Conservation (phyloP, 2,797 vertebrate species). For the Enteromius afrohamiltoni region DNA sequence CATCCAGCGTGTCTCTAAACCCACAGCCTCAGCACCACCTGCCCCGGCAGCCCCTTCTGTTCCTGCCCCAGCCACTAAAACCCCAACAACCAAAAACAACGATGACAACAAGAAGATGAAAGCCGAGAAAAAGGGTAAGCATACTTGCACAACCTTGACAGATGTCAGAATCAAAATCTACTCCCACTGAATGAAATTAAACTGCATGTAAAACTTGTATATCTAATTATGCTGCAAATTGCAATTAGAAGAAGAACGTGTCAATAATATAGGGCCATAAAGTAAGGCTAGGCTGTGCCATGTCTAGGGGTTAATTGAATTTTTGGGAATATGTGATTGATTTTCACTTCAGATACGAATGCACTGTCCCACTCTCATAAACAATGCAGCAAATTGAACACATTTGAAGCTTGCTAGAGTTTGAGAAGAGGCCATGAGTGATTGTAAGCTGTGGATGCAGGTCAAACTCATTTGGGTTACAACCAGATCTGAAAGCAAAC, state of each 20-base stretch:
- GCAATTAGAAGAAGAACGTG: not conserved
- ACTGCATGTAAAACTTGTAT: not conserved
- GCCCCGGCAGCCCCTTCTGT: slow-evolving; percentile 62
- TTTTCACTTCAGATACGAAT: not conserved
- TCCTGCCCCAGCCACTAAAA: slow-evolving; percentile 67
- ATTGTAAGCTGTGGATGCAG: slow-evolving; percentile 12
- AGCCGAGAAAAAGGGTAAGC: slow-evolving; percentile 90
- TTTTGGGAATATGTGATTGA: slow-evolving; percentile 6
- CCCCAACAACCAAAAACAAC: slow-evolving; percentile 71
- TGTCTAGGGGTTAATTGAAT: not conserved
- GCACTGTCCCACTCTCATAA: not conserved
- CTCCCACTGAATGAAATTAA: not conserved
- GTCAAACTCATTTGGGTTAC: slow-evolving; percentile 21
- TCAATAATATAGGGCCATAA: not conserved
- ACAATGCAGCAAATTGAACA: not conserved
- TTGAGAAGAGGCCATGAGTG: not conserved
- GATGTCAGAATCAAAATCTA: not conserved
- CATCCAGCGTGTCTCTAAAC: slow-evolving; percentile 67
- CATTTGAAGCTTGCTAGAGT: not conserved
- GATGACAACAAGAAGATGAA: slow-evolving; percentile 87
- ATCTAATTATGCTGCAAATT: not conserved
- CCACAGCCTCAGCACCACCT: slow-evolving; percentile 67
- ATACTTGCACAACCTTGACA: not conserved
- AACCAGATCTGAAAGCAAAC: slow-evolving; percentile 25
- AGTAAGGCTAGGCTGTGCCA: not conserved